Percentiles rank a stretch among this genome's conserved stretches.
Evolutionary conservation across 1,140 invertebrate species (phyloP).

Genomic region (Geopemphigus sp.): DNA sequence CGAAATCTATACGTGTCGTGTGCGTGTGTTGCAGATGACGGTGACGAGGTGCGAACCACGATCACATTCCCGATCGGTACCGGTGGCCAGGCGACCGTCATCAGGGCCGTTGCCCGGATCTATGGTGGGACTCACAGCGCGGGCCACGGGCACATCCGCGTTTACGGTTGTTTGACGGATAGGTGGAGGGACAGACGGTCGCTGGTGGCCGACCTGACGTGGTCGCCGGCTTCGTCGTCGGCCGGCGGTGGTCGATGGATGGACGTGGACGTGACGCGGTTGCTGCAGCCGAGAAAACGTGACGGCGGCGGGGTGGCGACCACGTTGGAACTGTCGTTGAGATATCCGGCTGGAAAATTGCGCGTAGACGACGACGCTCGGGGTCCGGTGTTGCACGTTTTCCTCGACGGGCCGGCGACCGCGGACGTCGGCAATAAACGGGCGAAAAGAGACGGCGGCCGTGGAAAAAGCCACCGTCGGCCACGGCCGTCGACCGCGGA

Average conservation of each 20-base stretch:
- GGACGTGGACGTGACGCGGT: constrained; percentile 28
- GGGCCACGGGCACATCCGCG: background rate
- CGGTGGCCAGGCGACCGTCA: background rate
- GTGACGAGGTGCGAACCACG: background rate
- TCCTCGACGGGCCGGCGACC: background rate
- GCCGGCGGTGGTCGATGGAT: background rate
- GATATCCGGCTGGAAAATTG: too few relatives aligned
- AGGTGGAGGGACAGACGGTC: background rate
- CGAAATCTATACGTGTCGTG: too few relatives aligned
- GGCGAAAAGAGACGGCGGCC: background rate
- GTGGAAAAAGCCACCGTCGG: background rate
- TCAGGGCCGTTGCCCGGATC: constrained; percentile 1
- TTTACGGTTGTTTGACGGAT: background rate
- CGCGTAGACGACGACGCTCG: background rate
- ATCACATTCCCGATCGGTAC: background rate
- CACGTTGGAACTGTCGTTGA: background rate
- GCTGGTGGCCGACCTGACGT: background rate
- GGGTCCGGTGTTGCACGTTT: background rate
- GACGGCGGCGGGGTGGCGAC: background rate
- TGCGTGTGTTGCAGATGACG: too few relatives aligned
- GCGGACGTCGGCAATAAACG: background rate
- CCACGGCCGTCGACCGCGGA: background rate
- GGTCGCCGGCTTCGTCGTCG: background rate
- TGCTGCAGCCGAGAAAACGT: background rate
- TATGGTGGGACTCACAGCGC: background rate